Conservation (phyloP, 2,888 invertebrate species). For the Helobdella robusta region DNA sequence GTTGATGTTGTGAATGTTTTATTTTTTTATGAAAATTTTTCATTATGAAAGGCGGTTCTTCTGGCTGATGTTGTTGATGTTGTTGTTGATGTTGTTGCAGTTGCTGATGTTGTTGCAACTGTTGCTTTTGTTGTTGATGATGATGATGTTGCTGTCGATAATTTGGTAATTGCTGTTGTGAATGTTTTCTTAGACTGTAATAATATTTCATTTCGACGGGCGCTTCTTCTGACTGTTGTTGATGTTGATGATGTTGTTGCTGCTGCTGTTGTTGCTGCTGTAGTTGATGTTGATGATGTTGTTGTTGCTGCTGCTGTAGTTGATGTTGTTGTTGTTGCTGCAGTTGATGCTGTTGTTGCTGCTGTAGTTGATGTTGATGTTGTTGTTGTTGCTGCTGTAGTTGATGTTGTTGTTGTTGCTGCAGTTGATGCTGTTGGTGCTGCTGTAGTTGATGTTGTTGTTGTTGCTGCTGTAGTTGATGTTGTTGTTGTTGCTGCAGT, state of each 20-base stretch:
- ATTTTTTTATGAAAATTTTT: no score
- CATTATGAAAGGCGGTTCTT: no score
- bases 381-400: neutral
- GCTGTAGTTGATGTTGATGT: neutral
- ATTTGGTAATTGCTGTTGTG: no score
- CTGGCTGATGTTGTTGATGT: no score
- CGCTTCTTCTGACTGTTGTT: no score
- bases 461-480: neutral
- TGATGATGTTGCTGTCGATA: neutral
- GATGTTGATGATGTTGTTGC: no score
- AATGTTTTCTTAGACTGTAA: no score
- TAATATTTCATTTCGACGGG: no score
- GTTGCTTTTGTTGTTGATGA: neutral
- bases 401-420: neutral
- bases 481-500: neutral
- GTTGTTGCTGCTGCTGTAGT: neutral
- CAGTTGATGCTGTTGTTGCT: neutral
- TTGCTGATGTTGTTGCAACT: neutral
- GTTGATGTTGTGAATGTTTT: neutral
- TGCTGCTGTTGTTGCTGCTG: no score
- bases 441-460: neutral
- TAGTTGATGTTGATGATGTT: neutral
- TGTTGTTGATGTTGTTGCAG: no score
- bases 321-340: neutral
- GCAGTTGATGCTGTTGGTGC: neutral